Conservation (phyloP, 2,888 invertebrate species). For the Ochropacha duplaris region DNA sequence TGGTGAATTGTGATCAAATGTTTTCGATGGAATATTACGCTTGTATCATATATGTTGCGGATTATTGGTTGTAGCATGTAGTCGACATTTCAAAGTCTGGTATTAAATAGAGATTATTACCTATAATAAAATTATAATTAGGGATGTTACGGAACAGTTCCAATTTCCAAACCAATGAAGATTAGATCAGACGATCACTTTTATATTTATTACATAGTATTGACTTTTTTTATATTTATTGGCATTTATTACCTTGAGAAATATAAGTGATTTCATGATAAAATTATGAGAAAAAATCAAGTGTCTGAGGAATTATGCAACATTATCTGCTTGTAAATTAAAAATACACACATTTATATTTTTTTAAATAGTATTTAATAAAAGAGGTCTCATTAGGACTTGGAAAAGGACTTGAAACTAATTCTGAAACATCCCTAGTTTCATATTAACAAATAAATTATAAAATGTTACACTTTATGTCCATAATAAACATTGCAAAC, state of each 20-base stretch:
- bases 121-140: neutral
- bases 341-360: no score
- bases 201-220: no score
- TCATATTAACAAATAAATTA: neutral
- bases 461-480: slow-evolving; percentile 14
- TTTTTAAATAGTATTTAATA: no score
- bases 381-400: no score
- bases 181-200: no score
- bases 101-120: neutral
- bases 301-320: no score
- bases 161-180: neutral
- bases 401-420: no score
- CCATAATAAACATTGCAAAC: slow-evolving; percentile 16
- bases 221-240: no score
- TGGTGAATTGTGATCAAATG: slow-evolving; percentile 7
- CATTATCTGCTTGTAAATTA: no score
- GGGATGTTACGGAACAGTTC: neutral
- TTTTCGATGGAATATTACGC: slow-evolving; percentile 6
- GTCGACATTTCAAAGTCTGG: neutral
- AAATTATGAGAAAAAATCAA: no score
- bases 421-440: neutral
- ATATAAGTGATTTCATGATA: no score
- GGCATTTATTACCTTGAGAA: no score
- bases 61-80: neutral
- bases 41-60: neutral